phyloP scores from a whole-genome alignment of 2,888 invertebrate species.

The Gasteruption jaculator region DNA sequence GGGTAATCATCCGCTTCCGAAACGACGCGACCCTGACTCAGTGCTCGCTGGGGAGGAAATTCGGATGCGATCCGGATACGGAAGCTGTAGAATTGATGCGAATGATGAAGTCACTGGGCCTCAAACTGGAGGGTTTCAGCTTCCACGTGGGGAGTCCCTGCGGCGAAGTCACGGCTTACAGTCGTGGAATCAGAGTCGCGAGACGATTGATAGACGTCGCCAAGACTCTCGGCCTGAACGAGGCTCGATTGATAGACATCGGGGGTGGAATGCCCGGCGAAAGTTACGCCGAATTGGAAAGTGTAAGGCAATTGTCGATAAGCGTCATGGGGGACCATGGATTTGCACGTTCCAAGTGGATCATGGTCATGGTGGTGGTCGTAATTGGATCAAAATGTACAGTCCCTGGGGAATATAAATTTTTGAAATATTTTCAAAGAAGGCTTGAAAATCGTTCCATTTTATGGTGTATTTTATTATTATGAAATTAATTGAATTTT shows the following conservation, averaged over 20 bases:
- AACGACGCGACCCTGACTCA: slow-evolving; percentile 31
- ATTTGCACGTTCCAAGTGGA: too few species aligned
- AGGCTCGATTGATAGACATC: slow-evolving; percentile 56
- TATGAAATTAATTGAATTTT: too few species aligned
- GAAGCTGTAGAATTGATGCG: slow-evolving; percentile 36
- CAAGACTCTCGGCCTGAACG: slow-evolving; percentile 52
- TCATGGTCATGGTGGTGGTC: too few species aligned
- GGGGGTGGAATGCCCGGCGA: slow-evolving; percentile 61
- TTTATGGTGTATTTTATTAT: too few species aligned
- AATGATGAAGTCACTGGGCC: slow-evolving; percentile 31
- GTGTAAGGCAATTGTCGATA: slow-evolving; percentile 43
- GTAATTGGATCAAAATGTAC: too few species aligned
- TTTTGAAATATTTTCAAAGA: too few species aligned
- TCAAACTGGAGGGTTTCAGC: slow-evolving; percentile 43
- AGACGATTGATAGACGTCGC: slow-evolving; percentile 54
- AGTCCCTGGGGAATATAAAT: too few species aligned
- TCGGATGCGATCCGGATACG: slow-evolving; percentile 39
- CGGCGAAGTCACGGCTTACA: slow-evolving; percentile 52
- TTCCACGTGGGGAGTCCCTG: slow-evolving; percentile 45
- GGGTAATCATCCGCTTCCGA: slow-evolving; percentile 40
- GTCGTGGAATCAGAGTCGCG: slow-evolving; percentile 54
- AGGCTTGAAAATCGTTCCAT: too few species aligned
- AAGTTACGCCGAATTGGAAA: slow-evolving; percentile 47
- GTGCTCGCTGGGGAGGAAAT: slow-evolving; percentile 36
- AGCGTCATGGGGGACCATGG: too few species aligned